phyloP scores from a whole-genome alignment of 2,113 vertebrate species.

The Amphilophus citrinellus region DNA sequence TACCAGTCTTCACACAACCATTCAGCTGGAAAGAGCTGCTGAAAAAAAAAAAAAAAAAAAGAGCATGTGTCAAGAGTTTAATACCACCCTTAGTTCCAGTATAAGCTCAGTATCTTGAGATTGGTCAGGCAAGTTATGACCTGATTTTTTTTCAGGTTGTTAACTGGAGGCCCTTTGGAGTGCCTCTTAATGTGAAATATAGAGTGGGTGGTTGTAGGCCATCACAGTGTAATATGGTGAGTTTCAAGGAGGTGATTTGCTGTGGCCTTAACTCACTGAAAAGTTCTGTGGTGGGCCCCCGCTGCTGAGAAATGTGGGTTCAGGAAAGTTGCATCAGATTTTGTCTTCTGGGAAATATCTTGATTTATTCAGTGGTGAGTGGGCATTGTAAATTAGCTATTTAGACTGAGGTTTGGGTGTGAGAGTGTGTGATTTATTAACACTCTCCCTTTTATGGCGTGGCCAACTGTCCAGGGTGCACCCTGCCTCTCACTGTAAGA shows the following conservation, averaged over 20 bases:
- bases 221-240: neutral
- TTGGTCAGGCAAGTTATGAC: slow-evolving; percentile 11
- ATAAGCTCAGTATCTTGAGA: slow-evolving; percentile 18
- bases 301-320: neutral
- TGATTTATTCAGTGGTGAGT: neutral
- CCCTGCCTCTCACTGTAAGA: neutral
- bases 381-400: neutral
- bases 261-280: slow-evolving; percentile 19
- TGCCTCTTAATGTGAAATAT: slow-evolving; percentile 27
- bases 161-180: slow-evolving; percentile 10
- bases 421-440: neutral
- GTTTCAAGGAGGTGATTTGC: slow-evolving; percentile 13
- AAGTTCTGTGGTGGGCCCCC: slow-evolving; percentile 5
- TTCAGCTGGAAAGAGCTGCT: neutral
- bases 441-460: neutral
- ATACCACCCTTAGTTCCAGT: neutral
- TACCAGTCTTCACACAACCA: neutral
- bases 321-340: neutral
- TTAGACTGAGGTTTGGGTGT: neutral
- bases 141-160: slow-evolving; percentile 28
- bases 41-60: neutral
- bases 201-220: neutral
- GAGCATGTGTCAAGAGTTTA: neutral
- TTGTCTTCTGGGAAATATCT: neutral
- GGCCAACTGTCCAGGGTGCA: neutral